Percentiles rank a stretch among this genome's conserved stretches.
phyloP scores from a whole-genome alignment of 2,888 invertebrate genomes.

The Trichopoda pennipes region DNA sequence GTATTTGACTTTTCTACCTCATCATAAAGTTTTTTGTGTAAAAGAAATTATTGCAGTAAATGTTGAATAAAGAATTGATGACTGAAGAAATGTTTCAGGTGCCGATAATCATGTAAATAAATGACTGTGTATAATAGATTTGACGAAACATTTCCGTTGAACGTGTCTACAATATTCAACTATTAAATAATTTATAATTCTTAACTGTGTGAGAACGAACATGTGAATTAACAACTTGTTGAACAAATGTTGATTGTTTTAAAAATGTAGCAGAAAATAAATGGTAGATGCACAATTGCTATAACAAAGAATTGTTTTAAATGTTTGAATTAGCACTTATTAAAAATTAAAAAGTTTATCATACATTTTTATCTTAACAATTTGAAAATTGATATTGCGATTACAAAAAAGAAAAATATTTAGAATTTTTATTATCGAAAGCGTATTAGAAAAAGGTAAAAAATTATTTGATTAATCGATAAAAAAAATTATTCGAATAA shows the following conservation, averaged over 20 bases:
- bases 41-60: constrained; percentile 2
- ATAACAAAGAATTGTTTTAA: background rate
- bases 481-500: too few relatives aligned
- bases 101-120: constrained; percentile 57
- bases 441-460: too few relatives aligned
- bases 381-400: too few relatives aligned
- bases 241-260: constrained; percentile 49
- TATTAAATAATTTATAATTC: constrained; percentile 29
- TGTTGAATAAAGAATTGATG: constrained; percentile 5
- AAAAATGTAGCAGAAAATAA: constrained; percentile 4
- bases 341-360: too few relatives aligned
- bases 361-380: too few relatives aligned
- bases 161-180: constrained; percentile 55
- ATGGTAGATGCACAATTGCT: background rate
- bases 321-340: background rate
- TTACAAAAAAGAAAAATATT: too few relatives aligned
- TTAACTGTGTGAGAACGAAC: background rate
- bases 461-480: too few relatives aligned
- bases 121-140: constrained; percentile 58
- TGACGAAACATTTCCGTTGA: constrained; percentile 61
- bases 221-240: constrained; percentile 59
- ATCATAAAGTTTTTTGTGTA: constrained; percentile 31
- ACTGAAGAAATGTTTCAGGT: constrained; percentile 37
- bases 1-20: constrained; percentile 33
- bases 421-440: too few relatives aligned